phyloP scores from a whole-genome alignment of 1,140 invertebrate genomes.

The Drosophila ohnishii region DNA sequence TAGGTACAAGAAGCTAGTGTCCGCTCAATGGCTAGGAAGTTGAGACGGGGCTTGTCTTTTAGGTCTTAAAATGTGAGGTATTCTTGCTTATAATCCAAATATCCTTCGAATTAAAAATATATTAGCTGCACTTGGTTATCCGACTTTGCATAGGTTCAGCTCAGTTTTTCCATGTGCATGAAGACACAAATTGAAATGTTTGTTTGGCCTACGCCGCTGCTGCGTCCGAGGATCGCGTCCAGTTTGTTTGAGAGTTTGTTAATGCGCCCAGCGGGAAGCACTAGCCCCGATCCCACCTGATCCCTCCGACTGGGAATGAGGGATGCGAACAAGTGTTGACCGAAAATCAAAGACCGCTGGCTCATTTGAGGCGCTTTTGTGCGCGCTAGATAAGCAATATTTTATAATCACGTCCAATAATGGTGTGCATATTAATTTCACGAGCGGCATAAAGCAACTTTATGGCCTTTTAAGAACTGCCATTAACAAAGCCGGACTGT shows the following conservation, averaged over 20 bases:
- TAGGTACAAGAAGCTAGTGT: no score
- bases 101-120: neutral
- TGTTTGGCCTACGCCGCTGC: slow-evolving; percentile 40
- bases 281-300: slow-evolving; percentile 11
- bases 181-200: slow-evolving; percentile 76
- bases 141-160: no score
- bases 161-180: slow-evolving; percentile 6
- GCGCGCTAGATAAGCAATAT: slow-evolving; percentile 74
- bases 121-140: neutral
- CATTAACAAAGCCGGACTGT: slow-evolving; percentile 70
- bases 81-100: neutral
- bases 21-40: no score
- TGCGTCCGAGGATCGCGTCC: slow-evolving; percentile 13
- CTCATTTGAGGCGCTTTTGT: slow-evolving; percentile 74
- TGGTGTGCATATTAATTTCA: slow-evolving; percentile 79
- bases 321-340: slow-evolving; percentile 62
- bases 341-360: slow-evolving; percentile 66
- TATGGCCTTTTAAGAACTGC: slow-evolving; percentile 79
- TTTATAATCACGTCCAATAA: slow-evolving; percentile 80
- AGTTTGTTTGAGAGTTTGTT: slow-evolving; percentile 67
- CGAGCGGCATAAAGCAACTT: slow-evolving; percentile 77
- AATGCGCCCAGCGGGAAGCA: slow-evolving; percentile 65
- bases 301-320: neutral
- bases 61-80: neutral
- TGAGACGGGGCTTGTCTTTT: no score